Percentiles rank a stretch among this genome's conserved stretches.
These are phyloP conservation scores for Opisthocomus hoazin DNA, from an alignment of 2,113 vertebrate genomes.

Conservation along the genomic window DNA sequence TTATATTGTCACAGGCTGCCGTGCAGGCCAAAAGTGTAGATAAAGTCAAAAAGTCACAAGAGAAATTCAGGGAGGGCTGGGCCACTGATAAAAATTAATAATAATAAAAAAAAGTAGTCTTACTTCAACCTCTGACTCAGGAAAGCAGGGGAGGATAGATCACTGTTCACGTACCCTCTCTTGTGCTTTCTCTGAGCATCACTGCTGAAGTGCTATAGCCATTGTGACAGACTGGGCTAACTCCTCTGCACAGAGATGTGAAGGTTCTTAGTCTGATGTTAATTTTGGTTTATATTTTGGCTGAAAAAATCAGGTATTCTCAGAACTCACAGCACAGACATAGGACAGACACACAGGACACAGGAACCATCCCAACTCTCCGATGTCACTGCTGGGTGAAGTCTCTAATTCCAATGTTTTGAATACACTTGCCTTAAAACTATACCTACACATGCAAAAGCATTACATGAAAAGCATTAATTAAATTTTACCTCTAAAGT, in stretches of 20 bases:
- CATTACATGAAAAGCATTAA: neutral
- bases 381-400: neutral
- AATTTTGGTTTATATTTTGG: neutral
- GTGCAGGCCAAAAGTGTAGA: neutral
- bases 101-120: neutral
- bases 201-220: neutral
- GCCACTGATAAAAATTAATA: neutral
- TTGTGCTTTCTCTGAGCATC: neutral
- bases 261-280: neutral
- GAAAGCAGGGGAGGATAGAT: neutral
- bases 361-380: neutral
- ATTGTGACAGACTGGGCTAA: neutral
- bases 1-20: slow-evolving; percentile 47
- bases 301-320: neutral
- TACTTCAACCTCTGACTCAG: neutral
- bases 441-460: neutral
- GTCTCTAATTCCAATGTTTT: neutral
- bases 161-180: neutral
- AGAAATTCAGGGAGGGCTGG: neutral
- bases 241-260: neutral
- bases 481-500: neutral
- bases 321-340: neutral
- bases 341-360: neutral
- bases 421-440: neutral
- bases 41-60: slow-evolving; percentile 21